Conservation (phyloP, 1,140 invertebrate genomes). For the Episyrphus balteatus region DNA sequence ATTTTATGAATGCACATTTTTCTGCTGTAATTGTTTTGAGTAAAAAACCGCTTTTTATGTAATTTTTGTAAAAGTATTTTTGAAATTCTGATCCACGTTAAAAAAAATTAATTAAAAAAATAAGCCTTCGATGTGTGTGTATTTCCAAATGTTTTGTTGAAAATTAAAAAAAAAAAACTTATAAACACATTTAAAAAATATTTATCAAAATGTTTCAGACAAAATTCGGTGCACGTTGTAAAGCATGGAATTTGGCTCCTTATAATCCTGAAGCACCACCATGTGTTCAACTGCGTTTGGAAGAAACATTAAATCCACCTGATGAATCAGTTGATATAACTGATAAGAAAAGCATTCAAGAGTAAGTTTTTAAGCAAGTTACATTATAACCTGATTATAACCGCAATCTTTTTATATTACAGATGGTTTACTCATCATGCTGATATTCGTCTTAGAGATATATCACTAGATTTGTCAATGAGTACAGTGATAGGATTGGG, state of each 20-base stretch:
- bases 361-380: conserved; percentile 8
- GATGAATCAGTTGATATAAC: conserved; percentile 16
- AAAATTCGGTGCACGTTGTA: conserved; percentile 58
- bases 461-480: conserved; percentile 62
- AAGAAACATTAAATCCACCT: conserved; percentile 42
- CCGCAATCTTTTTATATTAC: conserved; percentile 1
- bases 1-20: too few relatives aligned
- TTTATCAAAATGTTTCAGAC: conserved; percentile 41
- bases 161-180: too few relatives aligned
- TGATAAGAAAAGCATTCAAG: conserved; percentile 33
- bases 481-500: conserved; percentile 65
- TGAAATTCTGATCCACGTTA: too few relatives aligned
- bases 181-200: too few relatives aligned
- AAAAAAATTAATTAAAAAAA: too few relatives aligned
- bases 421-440: conserved; percentile 43
- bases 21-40: too few relatives aligned
- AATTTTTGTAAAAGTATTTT: too few relatives aligned
- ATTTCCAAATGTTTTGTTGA: too few relatives aligned
- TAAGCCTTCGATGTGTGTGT: too few relatives aligned
- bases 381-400: background rate
- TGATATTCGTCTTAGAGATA: conserved; percentile 52
- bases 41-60: too few relatives aligned
- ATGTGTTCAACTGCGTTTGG: conserved; percentile 46
- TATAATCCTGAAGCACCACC: conserved; percentile 44
- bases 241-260: conserved; percentile 54